Percentiles rank a stretch among this genome's conserved stretches.
These are phyloP conservation scores for Conger conger DNA, from an alignment of 2,113 vertebrate genomes.

Conservation along the genomic window DNA sequence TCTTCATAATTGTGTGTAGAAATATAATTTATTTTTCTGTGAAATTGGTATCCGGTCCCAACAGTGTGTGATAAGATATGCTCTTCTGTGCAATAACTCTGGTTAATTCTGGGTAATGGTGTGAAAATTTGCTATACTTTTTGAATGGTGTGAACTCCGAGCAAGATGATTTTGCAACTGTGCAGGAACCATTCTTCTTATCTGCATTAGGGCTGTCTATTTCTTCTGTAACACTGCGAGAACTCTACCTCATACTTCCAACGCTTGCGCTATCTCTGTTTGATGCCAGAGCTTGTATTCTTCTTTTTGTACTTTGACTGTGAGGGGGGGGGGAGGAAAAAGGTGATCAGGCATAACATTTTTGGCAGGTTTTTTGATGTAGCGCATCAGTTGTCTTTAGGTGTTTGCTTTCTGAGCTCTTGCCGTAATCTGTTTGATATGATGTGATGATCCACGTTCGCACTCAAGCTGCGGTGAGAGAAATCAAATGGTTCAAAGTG, in stretches of 20 bases:
- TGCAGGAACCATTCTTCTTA: not conserved
- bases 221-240: not conserved
- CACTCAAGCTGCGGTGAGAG: not conserved
- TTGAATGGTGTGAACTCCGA: not conserved
- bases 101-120: too few relatives aligned
- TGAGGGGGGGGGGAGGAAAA: not conserved
- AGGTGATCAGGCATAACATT: constrained; percentile 7
- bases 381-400: not conserved
- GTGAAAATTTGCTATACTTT: not conserved
- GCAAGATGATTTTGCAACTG: not conserved
- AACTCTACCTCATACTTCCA: not conserved
- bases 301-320: not conserved
- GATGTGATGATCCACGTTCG: not conserved
- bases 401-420: not conserved
- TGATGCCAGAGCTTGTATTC: not conserved
- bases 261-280: not conserved
- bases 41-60: too few relatives aligned
- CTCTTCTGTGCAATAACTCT: too few relatives aligned
- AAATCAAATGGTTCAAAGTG: not conserved
- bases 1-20: too few relatives aligned
- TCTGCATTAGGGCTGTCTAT: not conserved
- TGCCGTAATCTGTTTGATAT: not conserved
- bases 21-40: too few relatives aligned
- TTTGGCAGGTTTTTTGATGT: constrained; percentile 4
- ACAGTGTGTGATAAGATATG: too few relatives aligned